phyloP scores from a whole-genome alignment of 2,888 invertebrate species.

The Pandemis heparana region DNA sequence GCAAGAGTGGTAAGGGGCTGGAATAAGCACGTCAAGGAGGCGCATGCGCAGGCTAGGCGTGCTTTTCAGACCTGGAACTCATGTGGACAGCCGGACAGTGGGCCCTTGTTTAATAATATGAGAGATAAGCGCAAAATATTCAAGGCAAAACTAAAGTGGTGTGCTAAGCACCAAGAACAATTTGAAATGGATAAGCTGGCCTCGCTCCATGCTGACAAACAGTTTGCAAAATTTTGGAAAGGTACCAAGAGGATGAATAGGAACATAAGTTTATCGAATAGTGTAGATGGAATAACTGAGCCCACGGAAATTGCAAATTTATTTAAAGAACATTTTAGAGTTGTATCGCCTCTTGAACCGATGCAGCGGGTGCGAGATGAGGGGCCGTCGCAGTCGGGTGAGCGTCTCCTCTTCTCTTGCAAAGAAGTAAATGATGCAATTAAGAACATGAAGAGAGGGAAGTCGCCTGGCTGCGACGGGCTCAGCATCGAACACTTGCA shows the following conservation, averaged over 20 bases:
- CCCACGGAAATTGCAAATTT: background rate
- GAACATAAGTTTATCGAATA: background rate
- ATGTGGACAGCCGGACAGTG: background rate
- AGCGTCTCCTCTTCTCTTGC: background rate
- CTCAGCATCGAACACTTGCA: background rate
- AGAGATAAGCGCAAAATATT: background rate
- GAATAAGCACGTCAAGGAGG: background rate
- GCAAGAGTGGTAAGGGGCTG: too few species aligned
- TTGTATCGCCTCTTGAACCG: background rate
- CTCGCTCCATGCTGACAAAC: background rate
- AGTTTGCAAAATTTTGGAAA: background rate
- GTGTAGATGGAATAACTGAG: background rate
- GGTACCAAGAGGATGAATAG: background rate
- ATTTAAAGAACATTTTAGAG: background rate
- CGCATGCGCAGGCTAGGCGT: background rate
- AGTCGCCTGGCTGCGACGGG: background rate
- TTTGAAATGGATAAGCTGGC: background rate
- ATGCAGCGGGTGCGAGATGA: background rate
- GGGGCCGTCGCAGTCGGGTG: background rate
- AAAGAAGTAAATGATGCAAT: background rate
- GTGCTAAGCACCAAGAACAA: background rate
- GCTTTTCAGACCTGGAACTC: background rate
- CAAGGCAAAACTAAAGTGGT: background rate
- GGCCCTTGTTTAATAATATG: background rate
- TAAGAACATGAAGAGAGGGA: background rate